These are phyloP conservation scores for Nomada fabriciana DNA, from an alignment of 2,888 invertebrate genomes.

Conservation along the genomic window DNA sequence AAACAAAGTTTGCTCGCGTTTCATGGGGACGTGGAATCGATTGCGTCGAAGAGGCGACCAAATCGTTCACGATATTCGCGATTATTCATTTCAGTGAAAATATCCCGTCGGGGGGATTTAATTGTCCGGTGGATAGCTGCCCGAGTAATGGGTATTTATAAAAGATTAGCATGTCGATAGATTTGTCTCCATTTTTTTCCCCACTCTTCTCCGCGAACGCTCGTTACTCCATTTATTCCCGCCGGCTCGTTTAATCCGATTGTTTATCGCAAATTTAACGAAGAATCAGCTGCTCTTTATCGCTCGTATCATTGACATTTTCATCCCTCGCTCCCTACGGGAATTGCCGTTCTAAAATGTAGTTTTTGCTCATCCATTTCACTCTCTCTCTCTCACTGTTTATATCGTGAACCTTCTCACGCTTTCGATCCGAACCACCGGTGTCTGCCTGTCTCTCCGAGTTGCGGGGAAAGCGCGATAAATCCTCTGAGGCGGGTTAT, in stretches of 20 bases:
- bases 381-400: no score
- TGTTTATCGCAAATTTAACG: conserved; percentile 39
- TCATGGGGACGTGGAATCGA: background rate
- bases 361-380: background rate
- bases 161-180: background rate
- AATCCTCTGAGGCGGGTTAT: conserved; percentile 47
- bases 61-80: background rate
- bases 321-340: background rate
- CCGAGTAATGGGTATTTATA: background rate
- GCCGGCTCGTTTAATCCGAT: background rate
- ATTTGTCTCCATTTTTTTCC: background rate
- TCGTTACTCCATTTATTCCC: conserved; percentile 17
- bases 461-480: conserved; percentile 27
- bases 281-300: conserved; percentile 27
- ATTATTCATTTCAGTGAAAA: background rate
- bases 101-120: background rate
- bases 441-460: background rate
- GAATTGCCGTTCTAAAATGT: conserved; percentile 29
- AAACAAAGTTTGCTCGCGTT: background rate
- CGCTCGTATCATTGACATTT: conserved; percentile 30
- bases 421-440: conserved; percentile 3
- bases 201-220: background rate
- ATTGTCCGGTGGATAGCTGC: background rate
- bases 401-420: background rate
- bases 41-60: no score